These are phyloP conservation scores for Amazonetta brasiliensis DNA, from an alignment of 2,797 vertebrate species.

Conservation along the genomic window DNA sequence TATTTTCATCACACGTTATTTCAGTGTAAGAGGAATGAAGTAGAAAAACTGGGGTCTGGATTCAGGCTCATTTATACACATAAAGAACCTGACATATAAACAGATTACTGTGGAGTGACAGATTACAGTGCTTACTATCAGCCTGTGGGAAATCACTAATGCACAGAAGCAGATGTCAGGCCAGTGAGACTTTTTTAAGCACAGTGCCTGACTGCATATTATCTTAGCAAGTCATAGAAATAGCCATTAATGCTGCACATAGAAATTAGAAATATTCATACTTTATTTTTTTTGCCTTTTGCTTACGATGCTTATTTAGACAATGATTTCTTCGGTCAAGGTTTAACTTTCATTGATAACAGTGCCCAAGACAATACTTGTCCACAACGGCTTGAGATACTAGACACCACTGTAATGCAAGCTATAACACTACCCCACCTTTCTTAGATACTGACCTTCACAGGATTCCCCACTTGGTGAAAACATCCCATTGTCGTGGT, in stretches of 20 bases:
- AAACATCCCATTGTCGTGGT: constrained; percentile 99
- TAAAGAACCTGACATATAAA: neutral
- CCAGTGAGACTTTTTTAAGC: constrained; percentile 7
- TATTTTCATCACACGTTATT: neutral
- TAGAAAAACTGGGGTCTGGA: neutral
- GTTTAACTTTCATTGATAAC: neutral
- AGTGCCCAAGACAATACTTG: neutral
- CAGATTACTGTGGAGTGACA: neutral
- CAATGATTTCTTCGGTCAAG: neutral
- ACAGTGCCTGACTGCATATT: neutral
- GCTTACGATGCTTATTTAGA: neutral
- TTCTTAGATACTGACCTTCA: constrained; percentile 87
- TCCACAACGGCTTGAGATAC: neutral
- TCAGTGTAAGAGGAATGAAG: neutral
- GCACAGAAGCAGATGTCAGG: neutral
- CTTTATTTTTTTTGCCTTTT: neutral
- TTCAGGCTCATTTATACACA: neutral
- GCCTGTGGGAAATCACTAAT: neutral
- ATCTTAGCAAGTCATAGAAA: neutral
- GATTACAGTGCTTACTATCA: neutral
- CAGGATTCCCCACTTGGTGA: constrained; percentile 94
- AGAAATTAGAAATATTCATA: neutral
- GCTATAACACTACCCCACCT: neutral
- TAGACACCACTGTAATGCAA: neutral
- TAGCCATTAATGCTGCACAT: neutral